Evolutionary conservation across 2,113 vertebrate genomes (phyloP).

Genomic region (Dermatemys mawii): DNA sequence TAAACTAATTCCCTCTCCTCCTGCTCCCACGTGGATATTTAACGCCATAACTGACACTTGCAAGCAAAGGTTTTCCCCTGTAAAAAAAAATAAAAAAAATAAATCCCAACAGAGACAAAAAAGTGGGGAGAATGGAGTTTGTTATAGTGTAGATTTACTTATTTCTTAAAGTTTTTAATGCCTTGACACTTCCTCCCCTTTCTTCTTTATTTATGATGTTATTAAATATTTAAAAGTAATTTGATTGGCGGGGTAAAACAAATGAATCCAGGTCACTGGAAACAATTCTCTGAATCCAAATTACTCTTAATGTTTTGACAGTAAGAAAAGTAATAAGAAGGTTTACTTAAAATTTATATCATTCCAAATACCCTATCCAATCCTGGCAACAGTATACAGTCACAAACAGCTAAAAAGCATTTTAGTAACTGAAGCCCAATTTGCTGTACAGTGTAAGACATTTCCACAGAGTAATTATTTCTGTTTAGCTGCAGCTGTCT

Average conservation of each 20-base stretch:
- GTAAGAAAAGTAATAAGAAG: constrained; percentile 27
- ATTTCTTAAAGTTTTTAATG: neutral
- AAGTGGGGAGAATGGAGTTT: neutral
- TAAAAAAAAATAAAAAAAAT: constrained; percentile 23
- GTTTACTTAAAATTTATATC: constrained; percentile 44
- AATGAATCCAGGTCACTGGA: constrained; percentile 20
- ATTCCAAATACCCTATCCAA: neutral
- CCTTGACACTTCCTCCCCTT: neutral
- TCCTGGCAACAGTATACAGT: constrained; percentile 1
- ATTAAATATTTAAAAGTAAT: constrained; percentile 35
- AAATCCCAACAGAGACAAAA: accelerated
- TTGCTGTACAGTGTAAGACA: constrained; percentile 20
- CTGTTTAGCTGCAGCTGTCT: constrained; percentile 58
- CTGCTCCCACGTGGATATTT: neutral
- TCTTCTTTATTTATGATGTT: neutral
- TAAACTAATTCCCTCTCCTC: neutral
- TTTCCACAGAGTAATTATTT: constrained; percentile 15
- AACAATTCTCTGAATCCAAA: constrained; percentile 28
- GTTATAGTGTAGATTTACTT: neutral
- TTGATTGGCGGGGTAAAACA: constrained; percentile 39
- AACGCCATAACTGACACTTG: neutral
- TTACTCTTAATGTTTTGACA: neutral
- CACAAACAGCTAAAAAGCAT: neutral
- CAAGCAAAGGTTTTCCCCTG: neutral
- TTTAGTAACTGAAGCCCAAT: neutral